phyloP scores from a whole-genome alignment of 2,888 invertebrate genomes.

The Brachycybe producta region DNA sequence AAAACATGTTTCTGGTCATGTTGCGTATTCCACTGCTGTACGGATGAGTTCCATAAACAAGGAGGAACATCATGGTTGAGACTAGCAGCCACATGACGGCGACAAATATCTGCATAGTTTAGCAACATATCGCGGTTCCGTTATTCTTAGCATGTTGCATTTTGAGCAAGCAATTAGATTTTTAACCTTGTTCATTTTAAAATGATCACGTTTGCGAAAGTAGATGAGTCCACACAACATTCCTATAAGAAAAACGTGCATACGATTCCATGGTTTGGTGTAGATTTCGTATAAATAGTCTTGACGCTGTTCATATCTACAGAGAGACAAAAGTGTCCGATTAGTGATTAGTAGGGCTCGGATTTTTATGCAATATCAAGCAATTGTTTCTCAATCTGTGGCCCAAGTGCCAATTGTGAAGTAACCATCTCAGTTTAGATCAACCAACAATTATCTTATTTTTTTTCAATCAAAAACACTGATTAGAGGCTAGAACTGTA shows the following conservation, averaged over 20 bases:
- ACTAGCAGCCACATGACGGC: background rate
- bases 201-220: background rate
- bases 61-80: background rate
- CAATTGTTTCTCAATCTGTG: too few species aligned
- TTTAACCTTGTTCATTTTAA: too few species aligned
- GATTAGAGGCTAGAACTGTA: too few species aligned
- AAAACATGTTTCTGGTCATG: background rate
- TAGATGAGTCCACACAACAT: conserved; percentile 9
- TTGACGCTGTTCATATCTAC: too few species aligned
- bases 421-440: too few species aligned
- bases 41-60: background rate
- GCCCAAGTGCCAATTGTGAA: too few species aligned
- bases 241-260: conserved; percentile 6
- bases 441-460: too few species aligned
- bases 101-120: background rate
- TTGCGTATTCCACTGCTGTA: background rate
- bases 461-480: too few species aligned
- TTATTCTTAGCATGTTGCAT: background rate
- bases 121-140: background rate
- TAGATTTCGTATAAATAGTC: conserved; percentile 8
- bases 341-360: too few species aligned
- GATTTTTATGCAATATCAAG: too few species aligned
- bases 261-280: conserved; percentile 12
- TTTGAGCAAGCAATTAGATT: too few species aligned
- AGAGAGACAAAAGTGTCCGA: too few species aligned